A percentile compares a stretch with the other conserved stretches of the same genome.
These are phyloP conservation scores for Agelas oroides DNA, from an alignment of 37 sponge, comb jelly and placozoan species.

Conservation along the genomic window DNA sequence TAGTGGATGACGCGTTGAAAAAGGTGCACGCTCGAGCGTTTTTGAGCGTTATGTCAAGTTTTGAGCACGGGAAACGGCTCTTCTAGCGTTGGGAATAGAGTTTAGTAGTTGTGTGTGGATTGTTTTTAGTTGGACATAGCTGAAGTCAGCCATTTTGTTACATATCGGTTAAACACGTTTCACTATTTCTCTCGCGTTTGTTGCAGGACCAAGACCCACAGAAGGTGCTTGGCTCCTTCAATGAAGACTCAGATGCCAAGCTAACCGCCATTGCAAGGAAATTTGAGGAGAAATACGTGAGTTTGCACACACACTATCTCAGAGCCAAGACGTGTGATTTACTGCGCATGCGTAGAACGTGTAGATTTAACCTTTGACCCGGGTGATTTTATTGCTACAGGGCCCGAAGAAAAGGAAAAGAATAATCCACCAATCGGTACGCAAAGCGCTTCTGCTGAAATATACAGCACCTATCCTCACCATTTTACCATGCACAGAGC, in stretches of 20 bases:
- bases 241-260: constrained; percentile 32
- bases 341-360: constrained; percentile 28
- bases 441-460: too few species aligned
- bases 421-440: constrained; percentile 53
- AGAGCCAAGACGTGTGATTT: too few species aligned
- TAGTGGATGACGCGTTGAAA: constrained; percentile 18
- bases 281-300: constrained; percentile 93
- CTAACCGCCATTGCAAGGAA: constrained; percentile 68
- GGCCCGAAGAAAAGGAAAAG: constrained; percentile 70
- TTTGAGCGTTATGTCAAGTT: too few species aligned
- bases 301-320: neutral
- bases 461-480: too few species aligned
- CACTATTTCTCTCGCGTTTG: neutral
- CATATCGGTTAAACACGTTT: neutral
- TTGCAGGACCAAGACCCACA: neutral
- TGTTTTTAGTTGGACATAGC: neutral
- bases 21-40: constrained; percentile 21
- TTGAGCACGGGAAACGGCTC: neutral
- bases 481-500: too few species aligned
- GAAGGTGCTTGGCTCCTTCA: neutral
- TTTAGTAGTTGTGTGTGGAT: too few species aligned
- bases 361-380: neutral
- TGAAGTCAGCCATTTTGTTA: constrained; percentile 35
- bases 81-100: too few species aligned
- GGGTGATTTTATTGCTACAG: constrained; percentile 11